A percentile compares a stretch with the other conserved stretches of the same genome.
Conservation (phyloP, 2,113 vertebrate species). For the Muntiacus reevesi region DNA sequence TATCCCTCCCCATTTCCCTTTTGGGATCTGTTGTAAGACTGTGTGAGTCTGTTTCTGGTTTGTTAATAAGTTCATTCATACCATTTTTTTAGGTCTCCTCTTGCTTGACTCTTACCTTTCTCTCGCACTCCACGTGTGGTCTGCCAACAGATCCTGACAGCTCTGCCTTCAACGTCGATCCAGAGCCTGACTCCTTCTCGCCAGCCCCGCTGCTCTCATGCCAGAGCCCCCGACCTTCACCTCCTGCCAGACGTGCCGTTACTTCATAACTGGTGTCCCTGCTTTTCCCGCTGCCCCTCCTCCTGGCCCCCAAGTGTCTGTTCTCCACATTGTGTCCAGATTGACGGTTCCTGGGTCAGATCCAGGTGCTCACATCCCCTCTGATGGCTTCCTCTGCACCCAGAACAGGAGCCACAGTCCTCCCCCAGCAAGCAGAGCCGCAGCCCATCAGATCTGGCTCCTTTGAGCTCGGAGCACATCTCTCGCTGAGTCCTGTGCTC, state of each 20-base stretch:
- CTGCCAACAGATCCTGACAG: not conserved
- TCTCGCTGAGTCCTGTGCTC: not conserved
- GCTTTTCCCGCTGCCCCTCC: not conserved
- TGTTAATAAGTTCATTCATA: not conserved
- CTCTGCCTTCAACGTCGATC: not conserved
- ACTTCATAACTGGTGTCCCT: not conserved
- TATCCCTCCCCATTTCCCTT: not conserved
- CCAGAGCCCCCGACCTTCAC: not conserved
- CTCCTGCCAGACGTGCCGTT: not conserved
- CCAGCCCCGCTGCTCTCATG: not conserved
- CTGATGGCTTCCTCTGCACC: not conserved
- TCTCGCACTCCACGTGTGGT: accelerated
- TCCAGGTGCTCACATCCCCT: accelerated
- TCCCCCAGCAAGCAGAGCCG: not conserved
- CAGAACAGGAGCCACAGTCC: not conserved
- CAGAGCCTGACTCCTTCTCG: not conserved
- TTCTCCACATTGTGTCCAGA: not conserved
- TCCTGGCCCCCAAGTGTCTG: not conserved
- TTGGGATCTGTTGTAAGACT: not conserved
- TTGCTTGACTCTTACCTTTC: not conserved
- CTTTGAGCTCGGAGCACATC: not conserved
- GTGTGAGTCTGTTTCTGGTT: not conserved
- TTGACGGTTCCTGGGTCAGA: not conserved
- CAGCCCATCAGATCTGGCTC: not conserved
- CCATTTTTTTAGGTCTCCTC: not conserved